phyloP scores from a whole-genome alignment of 2,888 invertebrate genomes.

The Corythucha ciliata region DNA sequence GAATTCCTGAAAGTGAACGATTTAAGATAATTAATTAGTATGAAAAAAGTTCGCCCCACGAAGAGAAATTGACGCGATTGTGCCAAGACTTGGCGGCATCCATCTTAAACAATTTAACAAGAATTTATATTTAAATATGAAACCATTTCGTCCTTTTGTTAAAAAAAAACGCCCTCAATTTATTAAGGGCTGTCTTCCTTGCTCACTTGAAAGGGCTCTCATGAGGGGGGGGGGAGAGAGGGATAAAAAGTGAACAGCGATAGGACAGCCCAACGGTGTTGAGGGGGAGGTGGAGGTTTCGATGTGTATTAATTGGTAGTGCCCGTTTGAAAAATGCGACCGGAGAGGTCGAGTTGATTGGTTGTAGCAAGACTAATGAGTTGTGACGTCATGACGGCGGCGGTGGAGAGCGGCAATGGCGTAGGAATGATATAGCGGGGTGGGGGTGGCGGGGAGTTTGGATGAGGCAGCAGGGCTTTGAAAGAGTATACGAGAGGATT shows the following conservation, averaged over 20 bases:
- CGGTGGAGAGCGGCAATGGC: background rate
- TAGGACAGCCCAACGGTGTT: conserved; percentile 5
- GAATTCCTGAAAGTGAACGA: too few species aligned
- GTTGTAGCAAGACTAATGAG: conserved; percentile 32
- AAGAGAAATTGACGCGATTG: too few species aligned
- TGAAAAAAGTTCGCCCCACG: too few species aligned
- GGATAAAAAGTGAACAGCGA: background rate
- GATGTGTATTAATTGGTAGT: conserved; percentile 31
- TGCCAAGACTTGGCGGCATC: too few species aligned
- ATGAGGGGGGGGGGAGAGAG: background rate
- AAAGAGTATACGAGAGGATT: background rate
- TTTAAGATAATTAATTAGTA: too few species aligned
- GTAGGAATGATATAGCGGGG: conserved; percentile 1
- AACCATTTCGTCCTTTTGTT: too few species aligned
- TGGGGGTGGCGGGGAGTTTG: conserved; percentile 6
- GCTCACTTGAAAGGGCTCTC: too few species aligned
- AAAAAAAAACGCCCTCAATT: too few species aligned
- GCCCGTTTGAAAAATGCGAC: conserved; percentile 29
- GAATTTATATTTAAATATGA: too few species aligned
- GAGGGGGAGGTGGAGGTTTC: conserved; percentile 22
- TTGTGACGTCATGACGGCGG: conserved; percentile 26
- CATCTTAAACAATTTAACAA: too few species aligned
- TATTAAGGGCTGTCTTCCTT: too few species aligned
- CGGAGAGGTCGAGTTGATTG: conserved; percentile 29
- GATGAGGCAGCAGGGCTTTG: background rate